Conservation (phyloP, 2,888 invertebrate genomes). For the Opisthograptis luteolata region DNA sequence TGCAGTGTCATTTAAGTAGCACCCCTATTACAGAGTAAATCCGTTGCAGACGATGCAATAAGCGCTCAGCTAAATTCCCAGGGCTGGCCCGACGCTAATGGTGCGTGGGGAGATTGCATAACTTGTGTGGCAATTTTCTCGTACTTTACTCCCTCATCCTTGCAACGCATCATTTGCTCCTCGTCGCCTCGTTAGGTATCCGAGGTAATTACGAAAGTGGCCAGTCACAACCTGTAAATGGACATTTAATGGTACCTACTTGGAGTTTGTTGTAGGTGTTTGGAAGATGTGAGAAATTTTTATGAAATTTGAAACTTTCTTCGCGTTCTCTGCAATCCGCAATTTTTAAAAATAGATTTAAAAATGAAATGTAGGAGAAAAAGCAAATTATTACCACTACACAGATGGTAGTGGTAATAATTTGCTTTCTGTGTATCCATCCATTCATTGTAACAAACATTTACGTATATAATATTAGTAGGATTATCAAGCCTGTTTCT, state of each 20-base stretch:
- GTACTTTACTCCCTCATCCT: slow-evolving; percentile 59
- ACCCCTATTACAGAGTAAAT: slow-evolving; percentile 46
- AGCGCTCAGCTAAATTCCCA: slow-evolving; percentile 63
- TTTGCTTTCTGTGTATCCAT: too few species aligned
- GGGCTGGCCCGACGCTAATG: slow-evolving; percentile 65
- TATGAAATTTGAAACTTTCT: slow-evolving; percentile 25
- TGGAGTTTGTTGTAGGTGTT: background rate
- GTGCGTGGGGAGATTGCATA: slow-evolving; percentile 74
- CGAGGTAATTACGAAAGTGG: slow-evolving; percentile 59
- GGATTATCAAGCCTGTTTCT: too few species aligned
- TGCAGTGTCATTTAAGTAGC: too few species aligned
- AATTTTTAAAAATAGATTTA: too few species aligned
- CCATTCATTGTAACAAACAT: too few species aligned
- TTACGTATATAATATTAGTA: too few species aligned
- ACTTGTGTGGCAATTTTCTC: slow-evolving; percentile 76
- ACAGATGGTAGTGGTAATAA: too few species aligned
- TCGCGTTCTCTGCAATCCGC: too few species aligned
- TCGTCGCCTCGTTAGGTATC: slow-evolving; percentile 58
- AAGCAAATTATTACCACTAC: too few species aligned
- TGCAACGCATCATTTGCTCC: slow-evolving; percentile 69
- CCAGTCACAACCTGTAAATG: slow-evolving; percentile 56
- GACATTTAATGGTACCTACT: slow-evolving; percentile 36
- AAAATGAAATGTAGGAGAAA: too few species aligned
- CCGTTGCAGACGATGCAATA: slow-evolving; percentile 63
- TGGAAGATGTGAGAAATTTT: background rate